Percentiles rank a stretch among this genome's conserved stretches.
phyloP scores from a whole-genome alignment of 64 coral and sea anemone genomes.

The Stichodactyla helianthus region DNA sequence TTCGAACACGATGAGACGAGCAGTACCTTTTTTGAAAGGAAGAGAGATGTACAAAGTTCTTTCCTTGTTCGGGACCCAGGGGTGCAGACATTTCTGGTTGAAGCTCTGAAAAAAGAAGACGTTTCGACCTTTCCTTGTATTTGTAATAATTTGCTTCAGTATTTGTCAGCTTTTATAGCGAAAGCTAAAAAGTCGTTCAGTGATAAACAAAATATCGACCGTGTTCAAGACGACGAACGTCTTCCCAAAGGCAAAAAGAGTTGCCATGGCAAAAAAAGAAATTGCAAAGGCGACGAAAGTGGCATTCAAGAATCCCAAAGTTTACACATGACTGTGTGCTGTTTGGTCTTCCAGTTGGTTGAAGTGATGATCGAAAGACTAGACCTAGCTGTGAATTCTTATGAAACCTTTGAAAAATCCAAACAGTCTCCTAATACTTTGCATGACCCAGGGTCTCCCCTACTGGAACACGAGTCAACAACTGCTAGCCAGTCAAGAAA shows the following conservation, averaged over 20 bases:
- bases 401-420: not conserved
- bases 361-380: not conserved
- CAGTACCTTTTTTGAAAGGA: not conserved
- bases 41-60: not conserved
- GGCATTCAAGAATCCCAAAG: not conserved
- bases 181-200: not conserved
- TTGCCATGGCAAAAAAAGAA: too few species aligned
- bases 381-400: not conserved
- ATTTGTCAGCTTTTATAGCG: constrained; percentile 8
- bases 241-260: not conserved
- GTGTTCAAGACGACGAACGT: not conserved
- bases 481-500: not conserved
- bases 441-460: not conserved
- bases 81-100: constrained; percentile 21
- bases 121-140: not conserved
- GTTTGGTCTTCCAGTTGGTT: not conserved
- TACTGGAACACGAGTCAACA: not conserved
- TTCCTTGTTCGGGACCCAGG: not conserved
- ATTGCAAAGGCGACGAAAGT: not conserved
- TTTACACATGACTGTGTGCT: not conserved
- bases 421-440: not conserved
- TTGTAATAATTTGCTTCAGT: constrained; percentile 21
- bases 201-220: not conserved
- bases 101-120: constrained; percentile 21
- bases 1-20: not conserved